These are phyloP conservation scores for Xestia sexstrigata DNA, from an alignment of 2,888 invertebrate genomes.

Conservation along the genomic window DNA sequence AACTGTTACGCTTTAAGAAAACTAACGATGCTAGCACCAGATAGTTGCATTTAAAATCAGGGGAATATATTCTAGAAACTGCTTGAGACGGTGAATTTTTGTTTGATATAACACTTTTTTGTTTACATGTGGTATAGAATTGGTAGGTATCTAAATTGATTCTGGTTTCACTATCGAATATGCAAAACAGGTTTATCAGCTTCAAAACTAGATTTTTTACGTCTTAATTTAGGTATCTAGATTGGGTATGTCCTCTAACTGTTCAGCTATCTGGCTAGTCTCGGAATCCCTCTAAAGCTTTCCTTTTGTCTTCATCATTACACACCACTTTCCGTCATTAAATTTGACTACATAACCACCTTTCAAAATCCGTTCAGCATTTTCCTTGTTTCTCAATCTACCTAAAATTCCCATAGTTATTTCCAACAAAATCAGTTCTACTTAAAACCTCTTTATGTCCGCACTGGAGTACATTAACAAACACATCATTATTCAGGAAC, in stretches of 20 bases:
- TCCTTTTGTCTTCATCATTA: background rate
- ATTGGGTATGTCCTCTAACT: background rate
- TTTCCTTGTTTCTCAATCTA: background rate
- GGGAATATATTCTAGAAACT: conserved; percentile 38
- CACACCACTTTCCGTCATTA: no score
- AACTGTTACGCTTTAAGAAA: conserved; percentile 73
- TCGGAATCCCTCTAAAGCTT: no score
- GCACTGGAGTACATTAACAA: conserved; percentile 39
- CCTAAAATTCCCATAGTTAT: background rate
- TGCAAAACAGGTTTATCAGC: conserved; percentile 29
- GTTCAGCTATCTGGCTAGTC: background rate
- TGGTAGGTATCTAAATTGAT: conserved; percentile 10
- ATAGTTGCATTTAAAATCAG: conserved; percentile 63
- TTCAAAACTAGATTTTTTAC: conserved; percentile 21
- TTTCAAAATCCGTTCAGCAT: background rate
- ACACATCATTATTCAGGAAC: conserved; percentile 56
- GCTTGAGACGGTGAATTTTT: conserved; percentile 24
- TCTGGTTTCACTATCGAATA: conserved; percentile 26
- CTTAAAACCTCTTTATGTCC: conserved; percentile 21
- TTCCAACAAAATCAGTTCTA: conserved; percentile 12
- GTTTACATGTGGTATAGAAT: conserved; percentile 4
- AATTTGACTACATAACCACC: background rate
- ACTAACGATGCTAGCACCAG: conserved; percentile 69
- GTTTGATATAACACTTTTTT: conserved; percentile 16
- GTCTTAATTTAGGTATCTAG: conserved; percentile 15